Evolutionary conservation across 1,140 invertebrate genomes (phyloP), one percentile per base, ranked within the genome.

Genomic region (Planococcus citri): DNA sequence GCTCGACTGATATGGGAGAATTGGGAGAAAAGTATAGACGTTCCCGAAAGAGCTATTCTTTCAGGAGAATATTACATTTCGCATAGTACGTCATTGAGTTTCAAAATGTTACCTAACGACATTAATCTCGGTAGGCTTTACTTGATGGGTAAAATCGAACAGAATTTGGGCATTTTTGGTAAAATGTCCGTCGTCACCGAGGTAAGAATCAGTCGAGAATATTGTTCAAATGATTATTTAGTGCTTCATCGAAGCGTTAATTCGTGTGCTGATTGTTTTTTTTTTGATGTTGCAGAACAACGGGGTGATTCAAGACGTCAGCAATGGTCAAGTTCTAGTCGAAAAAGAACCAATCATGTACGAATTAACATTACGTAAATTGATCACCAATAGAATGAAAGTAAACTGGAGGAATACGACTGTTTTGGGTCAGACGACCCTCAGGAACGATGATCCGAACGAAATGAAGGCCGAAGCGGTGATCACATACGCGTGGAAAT

Each of bases 341-440:
- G 89, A 91, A 78, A 86, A 85, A 0, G 89, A 92, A 77, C 88
- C 90, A 6, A 81, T 85, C 20, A 81, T 80, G 69, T 92, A 92
- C 75, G 87, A 90, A 75, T 75, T 92, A 71, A 84, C 79, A 38
- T 78, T 81, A 38, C 83, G 90, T 1, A 84, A 84, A 71, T 80
- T 88, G 67, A 85, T 86, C 72, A 76, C 80, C 69, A 75, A 76
- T 64, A 84, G 84, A 58, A 81, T 81, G 70, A 81, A 81, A 22
- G 78, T 83, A 1, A 64, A 24, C 9, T 6, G 22, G 10, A 82
- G 81, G 27, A 80, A 81, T 41, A 76, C 79, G 0, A 78, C 78
- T 67, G 77, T 85, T 67, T 78, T 90, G 58, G 86, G 83, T 4
- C 78, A 83, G 69, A 80, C 82, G 10, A 80, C 82, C 17, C 79